Conservation (phyloP, 2,888 invertebrate genomes). For the Epinotia brunnichana region DNA sequence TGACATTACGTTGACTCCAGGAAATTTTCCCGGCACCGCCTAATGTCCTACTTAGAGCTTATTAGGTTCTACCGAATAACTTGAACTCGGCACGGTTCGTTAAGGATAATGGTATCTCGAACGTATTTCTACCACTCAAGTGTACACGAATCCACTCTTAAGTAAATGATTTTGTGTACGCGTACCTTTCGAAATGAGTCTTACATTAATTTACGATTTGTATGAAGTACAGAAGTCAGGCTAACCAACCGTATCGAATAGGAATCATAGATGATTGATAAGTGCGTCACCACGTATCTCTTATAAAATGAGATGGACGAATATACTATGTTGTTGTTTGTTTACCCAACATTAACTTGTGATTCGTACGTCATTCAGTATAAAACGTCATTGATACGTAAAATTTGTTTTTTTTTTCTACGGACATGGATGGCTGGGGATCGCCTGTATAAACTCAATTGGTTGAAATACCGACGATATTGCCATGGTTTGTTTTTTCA, state of each 20-base stretch:
- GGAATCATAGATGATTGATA: background rate
- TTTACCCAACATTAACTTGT: background rate
- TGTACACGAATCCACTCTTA: conserved; percentile 23
- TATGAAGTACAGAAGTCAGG: background rate
- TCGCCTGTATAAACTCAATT: too few relatives aligned
- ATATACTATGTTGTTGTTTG: background rate
- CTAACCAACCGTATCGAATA: background rate
- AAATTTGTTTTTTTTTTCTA: too few relatives aligned
- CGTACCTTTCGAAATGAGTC: background rate
- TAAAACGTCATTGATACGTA: too few relatives aligned
- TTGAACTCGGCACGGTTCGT: conserved; percentile 51
- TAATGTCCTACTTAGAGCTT: conserved; percentile 51
- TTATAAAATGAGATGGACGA: background rate
- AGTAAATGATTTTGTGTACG: conserved; percentile 46
- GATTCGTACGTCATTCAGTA: background rate
- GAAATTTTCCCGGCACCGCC: conserved; percentile 37
- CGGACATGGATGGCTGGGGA: too few relatives aligned
- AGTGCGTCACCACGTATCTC: too few relatives aligned
- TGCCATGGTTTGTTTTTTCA: too few relatives aligned
- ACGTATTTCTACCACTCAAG: conserved; percentile 30
- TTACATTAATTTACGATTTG: background rate
- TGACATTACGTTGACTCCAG: conserved; percentile 27
- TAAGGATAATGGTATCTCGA: conserved; percentile 46
- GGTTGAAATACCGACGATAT: too few relatives aligned
- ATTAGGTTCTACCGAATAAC: conserved; percentile 54